Conservation (phyloP, 53 echinoderm and acorn worm genomes). For the Hippasteria phrygiana region DNA sequence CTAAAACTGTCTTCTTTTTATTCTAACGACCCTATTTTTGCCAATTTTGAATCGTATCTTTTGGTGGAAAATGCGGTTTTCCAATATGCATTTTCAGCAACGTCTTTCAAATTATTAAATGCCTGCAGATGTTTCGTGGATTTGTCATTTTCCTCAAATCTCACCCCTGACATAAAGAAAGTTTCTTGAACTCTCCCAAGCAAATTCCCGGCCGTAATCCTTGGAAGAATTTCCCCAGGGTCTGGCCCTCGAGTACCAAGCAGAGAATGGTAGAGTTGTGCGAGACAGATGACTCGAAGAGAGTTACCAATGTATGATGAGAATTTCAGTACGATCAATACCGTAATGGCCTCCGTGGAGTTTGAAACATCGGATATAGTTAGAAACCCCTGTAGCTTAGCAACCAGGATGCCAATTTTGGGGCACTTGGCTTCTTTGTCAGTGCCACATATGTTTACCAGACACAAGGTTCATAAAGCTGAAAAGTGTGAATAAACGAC, state of each 20-base stretch:
- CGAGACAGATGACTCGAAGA: neutral
- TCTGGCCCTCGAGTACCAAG: neutral
- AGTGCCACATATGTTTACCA: neutral
- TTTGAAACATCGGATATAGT: neutral
- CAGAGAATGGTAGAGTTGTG: neutral
- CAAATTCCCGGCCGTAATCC: neutral
- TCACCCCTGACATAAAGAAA: neutral
- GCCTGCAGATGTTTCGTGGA: neutral
- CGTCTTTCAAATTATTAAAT: neutral
- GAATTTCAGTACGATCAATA: neutral
- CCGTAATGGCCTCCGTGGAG: neutral
- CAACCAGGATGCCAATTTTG: neutral
- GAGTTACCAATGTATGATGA: neutral
- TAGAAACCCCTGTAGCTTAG: slow-evolving; percentile 5
- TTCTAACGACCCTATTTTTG: no score
- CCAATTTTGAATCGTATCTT: no score
- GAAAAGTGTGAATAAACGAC: neutral
- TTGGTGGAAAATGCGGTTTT: no score
- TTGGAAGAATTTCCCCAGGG: neutral
- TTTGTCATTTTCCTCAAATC: neutral
- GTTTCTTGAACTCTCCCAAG: neutral
- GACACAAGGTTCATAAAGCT: neutral
- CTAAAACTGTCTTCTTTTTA: no score
- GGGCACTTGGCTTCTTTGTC: neutral
- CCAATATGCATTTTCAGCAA: no score